Evolutionary conservation across 2,888 invertebrate species (phyloP), one percentile per base, ranked within the genome.

Genomic region (Drosophila antonietae): DNA sequence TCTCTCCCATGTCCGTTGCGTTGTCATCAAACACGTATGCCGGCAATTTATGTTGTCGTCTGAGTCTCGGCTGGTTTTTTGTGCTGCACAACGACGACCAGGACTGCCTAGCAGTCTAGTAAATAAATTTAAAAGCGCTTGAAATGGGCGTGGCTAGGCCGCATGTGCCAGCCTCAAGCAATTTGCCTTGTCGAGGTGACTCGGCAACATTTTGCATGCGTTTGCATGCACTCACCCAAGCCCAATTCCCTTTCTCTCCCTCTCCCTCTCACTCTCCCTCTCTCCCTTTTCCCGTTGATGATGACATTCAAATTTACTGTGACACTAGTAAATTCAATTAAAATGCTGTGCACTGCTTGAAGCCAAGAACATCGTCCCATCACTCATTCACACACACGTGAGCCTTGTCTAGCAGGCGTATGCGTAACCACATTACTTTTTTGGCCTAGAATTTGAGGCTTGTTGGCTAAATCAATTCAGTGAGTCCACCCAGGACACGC

Each of bases 271-370:
- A 5, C 2, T 52, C n/a, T 1, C 33, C 20, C n/a, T 0, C 33
- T n/a, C 3, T 9, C 33, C 23, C 39, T 10, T 10, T 12, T 6
- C 51, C 49, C 2, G 74, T 69, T 81, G 75, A 77, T 75, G 84
- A 81, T 80, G 84, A 81, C 83, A 83, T 83, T 86, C 80, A 80
- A 88, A 77, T 83, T 81, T 77, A 77, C 76, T 78, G 75, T 77
- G 81, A 81, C 88, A 81, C 79, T 70, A 85, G 78, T 78, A 83
- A 88, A 86, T 86, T 86, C 87, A 86, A 86, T 86, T 88, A 86
- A 88, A 86, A 87, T 75, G 64, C 70, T 82, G 60, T 64, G 76
- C 80, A 80, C 68, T 65, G 80, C 63, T 68, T 77, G 66, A 18
- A 65, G 44, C 43, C 39, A 18, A 47, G 23, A 53, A 15, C 18